Conservation (phyloP, 2,797 vertebrate species). For the Sebastes baramenuke region DNA sequence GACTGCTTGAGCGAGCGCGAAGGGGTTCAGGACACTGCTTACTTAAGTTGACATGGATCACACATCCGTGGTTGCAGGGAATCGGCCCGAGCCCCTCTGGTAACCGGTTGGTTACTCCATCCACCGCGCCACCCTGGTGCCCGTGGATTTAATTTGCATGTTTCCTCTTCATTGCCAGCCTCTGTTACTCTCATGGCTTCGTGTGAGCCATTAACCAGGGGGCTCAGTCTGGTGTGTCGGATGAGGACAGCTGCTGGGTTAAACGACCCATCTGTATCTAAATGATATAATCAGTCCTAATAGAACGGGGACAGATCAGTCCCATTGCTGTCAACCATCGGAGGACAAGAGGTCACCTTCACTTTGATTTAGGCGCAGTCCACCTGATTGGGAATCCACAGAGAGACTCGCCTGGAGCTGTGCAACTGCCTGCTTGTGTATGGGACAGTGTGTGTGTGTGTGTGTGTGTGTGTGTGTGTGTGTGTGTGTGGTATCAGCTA, state of each 20-base stretch:
- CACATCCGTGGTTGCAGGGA: not conserved
- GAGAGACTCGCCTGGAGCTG: slow-evolving; percentile 13
- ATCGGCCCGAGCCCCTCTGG: not conserved
- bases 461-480: not conserved
- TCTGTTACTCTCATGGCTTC: slow-evolving; percentile 39
- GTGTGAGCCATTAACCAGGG: slow-evolving; percentile 64
- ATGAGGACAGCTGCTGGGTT: slow-evolving; percentile 78
- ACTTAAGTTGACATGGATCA: not conserved
- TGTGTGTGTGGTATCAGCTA: not conserved
- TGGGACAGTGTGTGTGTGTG: not conserved
- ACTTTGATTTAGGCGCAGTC: slow-evolving; percentile 22
- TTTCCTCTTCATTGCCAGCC: slow-evolving; percentile 48
- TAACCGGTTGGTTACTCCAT: not conserved
- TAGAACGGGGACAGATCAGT: slow-evolving; percentile 69
- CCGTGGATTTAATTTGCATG: slow-evolving; percentile 25
- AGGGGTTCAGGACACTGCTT: not conserved
- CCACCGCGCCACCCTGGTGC: not conserved
- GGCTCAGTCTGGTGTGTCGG: slow-evolving; percentile 70
- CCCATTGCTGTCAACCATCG: slow-evolving; percentile 64
- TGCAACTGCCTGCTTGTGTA: not conserved
- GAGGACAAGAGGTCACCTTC: slow-evolving; percentile 73
- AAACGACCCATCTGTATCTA: slow-evolving; percentile 77
- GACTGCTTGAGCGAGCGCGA: not conserved
- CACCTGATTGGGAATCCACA: slow-evolving; percentile 37
- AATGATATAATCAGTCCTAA: slow-evolving; percentile 78